These are phyloP conservation scores for Netelia melanura DNA, from an alignment of 2,888 invertebrate species.

Conservation along the genomic window DNA sequence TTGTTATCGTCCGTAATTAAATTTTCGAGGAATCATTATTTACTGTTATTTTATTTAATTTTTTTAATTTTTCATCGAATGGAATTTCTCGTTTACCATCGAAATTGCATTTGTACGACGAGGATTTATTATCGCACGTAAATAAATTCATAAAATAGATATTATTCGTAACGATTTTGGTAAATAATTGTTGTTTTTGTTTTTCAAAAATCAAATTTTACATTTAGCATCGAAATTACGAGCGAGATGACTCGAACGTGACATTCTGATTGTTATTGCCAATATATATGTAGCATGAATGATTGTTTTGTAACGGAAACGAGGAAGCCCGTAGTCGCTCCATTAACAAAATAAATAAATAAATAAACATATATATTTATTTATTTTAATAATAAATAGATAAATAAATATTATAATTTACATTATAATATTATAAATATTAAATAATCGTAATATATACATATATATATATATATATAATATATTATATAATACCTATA, in stretches of 20 bases:
- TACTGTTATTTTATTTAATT: too few species aligned
- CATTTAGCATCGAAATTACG: not conserved
- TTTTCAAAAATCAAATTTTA: not conserved
- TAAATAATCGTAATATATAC: not conserved
- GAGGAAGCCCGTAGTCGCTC: slow-evolving; percentile 10
- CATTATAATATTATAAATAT: not conserved
- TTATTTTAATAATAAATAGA: not conserved
- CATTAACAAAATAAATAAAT: slow-evolving; percentile 34
- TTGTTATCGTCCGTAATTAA: not conserved
- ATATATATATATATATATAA: slow-evolving; percentile 10
- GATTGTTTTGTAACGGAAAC: slow-evolving; percentile 5
- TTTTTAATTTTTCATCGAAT: too few species aligned
- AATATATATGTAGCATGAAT: not conserved
- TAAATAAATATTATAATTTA: not conserved
- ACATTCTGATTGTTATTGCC: not conserved
- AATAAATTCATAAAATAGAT: too few species aligned
- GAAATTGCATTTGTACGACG: too few species aligned
- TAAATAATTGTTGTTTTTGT: too few species aligned
- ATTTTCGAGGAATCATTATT: too few species aligned
- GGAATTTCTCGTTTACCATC: too few species aligned
- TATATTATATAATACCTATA: not conserved
- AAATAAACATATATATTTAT: too few species aligned
- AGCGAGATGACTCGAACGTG: not conserved
- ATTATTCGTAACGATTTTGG: too few species aligned
- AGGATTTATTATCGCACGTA: too few species aligned